Evolutionary conservation across 2,113 vertebrate species (phyloP), one percentile per base, ranked within the genome.

Genomic region (Oxyruncus cristatus): DNA sequence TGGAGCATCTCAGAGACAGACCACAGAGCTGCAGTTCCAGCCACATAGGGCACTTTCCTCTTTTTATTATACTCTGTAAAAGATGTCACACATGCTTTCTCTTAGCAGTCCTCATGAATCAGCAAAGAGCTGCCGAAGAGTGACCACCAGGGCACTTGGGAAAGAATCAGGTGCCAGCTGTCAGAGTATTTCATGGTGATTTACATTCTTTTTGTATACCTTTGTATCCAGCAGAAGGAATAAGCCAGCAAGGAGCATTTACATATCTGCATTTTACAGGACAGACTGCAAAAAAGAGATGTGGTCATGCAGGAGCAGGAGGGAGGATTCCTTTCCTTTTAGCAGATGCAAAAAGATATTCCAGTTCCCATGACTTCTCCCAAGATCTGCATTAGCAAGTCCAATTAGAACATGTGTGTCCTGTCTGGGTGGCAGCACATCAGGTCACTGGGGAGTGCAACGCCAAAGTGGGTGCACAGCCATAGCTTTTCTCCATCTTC

Each of bases 21-120:
- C 58, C 75, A 92, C 70, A 68, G 95, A 94, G 81, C 72, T 92
- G 91, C 89, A 92, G 73, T 72, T 91, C 92, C 94, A 96, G 92
- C 87, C 96, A 97, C 95, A 88, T 70, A 92, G 91, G 95, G 87
- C 93, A 96, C 89, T 94, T 96, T 86, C 79, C 65, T 92, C 91
- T 81, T 81, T 96, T 93, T 79, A 94, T 94, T 93, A 82, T 47
- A 65, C 37, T 95, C 81, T 85, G 75, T 93, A 89, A 95, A 95
- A 95, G 89, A 97, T 96, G 97, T 97, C 97, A 98, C 95, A 95
- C 95, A 96, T 33, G 85, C 94, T 97, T 98, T 96, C 96, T 95
- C 92, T 96, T 94, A 90, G 93, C 81, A 97, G 96, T 94, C 96
- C 83, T 91, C 92, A 96, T 97, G 98, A 98, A 98, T 98, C 98